Evolutionary conservation across 1,140 invertebrate species (phyloP).

Genomic region (roundworm (Caenorhabditis elegans)): DNA sequence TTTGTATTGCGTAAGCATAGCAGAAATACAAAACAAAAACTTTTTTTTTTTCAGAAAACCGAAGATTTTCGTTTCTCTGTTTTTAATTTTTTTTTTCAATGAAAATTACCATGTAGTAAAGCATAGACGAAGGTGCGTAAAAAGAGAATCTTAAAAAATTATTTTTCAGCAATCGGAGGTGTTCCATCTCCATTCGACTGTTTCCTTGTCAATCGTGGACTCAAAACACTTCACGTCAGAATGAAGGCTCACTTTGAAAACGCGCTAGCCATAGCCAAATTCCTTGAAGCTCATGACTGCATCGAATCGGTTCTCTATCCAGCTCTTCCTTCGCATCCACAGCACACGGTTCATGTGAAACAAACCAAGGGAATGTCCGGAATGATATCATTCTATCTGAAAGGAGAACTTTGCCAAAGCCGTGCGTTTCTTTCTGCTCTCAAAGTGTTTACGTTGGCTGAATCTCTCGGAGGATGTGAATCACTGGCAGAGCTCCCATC

Average conservation of each 20-base stretch:
- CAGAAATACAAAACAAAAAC: no score
- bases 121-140: no score
- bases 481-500: slow-evolving; percentile 75
- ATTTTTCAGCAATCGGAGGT: slow-evolving; percentile 74
- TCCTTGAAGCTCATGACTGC: slow-evolving; percentile 77
- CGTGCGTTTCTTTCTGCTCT: slow-evolving; percentile 77
- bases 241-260: slow-evolving; percentile 87
- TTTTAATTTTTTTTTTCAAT: no score
- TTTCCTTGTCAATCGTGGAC: slow-evolving; percentile 84
- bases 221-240: slow-evolving; percentile 88
- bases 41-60: no score
- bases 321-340: slow-evolving; percentile 85
- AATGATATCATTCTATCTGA: slow-evolving; percentile 85
- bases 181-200: slow-evolving; percentile 96
- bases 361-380: slow-evolving; percentile 89
- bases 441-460: slow-evolving; percentile 81
- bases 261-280: slow-evolving; percentile 77
- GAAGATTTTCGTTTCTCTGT: no score
- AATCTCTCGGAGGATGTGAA: slow-evolving; percentile 92
- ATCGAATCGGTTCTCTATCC: slow-evolving; percentile 79
- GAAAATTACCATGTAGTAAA: no score
- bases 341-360: slow-evolving; percentile 78
- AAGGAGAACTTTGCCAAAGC: slow-evolving; percentile 78
- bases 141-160: no score
- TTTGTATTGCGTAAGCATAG: no score